Conservation (phyloP, 2,888 invertebrate genomes). For the Ceraclea dissimilis region DNA sequence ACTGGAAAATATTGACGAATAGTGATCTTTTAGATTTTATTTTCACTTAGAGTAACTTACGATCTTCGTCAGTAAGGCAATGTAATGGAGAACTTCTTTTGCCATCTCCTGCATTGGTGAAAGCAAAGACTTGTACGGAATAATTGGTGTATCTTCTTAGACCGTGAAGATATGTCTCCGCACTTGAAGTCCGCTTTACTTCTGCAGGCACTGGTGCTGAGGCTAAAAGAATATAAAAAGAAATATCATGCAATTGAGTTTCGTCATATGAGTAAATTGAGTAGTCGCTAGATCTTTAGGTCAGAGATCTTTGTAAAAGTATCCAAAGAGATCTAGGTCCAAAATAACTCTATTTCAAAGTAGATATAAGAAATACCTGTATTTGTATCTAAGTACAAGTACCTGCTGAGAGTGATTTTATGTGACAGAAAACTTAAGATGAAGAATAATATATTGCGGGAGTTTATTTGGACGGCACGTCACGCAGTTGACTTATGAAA, state of each 20-base stretch:
- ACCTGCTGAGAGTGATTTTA: too few species aligned
- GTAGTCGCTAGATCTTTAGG: neutral
- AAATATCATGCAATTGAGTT: neutral
- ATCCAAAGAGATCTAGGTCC: too few species aligned
- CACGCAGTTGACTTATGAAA: neutral
- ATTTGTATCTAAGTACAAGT: too few species aligned
- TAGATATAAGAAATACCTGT: too few species aligned
- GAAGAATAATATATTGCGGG: neutral
- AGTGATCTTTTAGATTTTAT: neutral
- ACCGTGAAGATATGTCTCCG: slow-evolving; percentile 65
- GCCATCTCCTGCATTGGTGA: slow-evolving; percentile 79
- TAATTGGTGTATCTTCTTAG: slow-evolving; percentile 78
- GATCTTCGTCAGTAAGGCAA: slow-evolving; percentile 77
- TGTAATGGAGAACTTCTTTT: slow-evolving; percentile 61
- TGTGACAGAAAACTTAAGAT: too few species aligned
- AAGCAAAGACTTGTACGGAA: slow-evolving; percentile 71
- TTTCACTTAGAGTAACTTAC: too few species aligned
- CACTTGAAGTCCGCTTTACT: slow-evolving; percentile 64
- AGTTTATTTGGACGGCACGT: neutral
- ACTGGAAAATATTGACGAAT: neutral
- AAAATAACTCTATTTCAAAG: too few species aligned
- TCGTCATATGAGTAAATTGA: neutral
- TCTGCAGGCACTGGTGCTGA: slow-evolving; percentile 43
- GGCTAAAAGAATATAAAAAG: slow-evolving; percentile 24
- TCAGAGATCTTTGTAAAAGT: too few species aligned